Conservation (phyloP, 1,140 invertebrate genomes). For the Brachionus calyciflorus region DNA sequence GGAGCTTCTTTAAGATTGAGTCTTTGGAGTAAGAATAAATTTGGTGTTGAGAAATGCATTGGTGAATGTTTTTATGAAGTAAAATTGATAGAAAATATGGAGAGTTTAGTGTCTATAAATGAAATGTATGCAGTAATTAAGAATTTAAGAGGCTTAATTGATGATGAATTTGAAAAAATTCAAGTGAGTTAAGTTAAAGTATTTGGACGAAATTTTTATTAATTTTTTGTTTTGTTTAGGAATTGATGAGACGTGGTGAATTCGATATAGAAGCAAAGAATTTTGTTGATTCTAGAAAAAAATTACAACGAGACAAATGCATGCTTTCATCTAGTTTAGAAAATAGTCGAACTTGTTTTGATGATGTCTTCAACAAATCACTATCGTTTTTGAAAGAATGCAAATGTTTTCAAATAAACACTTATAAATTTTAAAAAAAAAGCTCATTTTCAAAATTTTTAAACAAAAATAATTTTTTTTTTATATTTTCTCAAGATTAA, state of each 20-base stretch:
- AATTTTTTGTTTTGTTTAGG: not conserved
- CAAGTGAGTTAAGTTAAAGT: not conserved
- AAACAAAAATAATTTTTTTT: too few species aligned
- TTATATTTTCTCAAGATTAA: too few species aligned
- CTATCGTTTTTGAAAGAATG: too few species aligned
- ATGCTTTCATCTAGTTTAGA: too few species aligned
- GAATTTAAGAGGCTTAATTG: not conserved
- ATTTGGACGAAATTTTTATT: not conserved
- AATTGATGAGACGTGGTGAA: not conserved
- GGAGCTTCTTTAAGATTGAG: not conserved
- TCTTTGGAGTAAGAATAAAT: not conserved
- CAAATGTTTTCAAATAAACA: too few species aligned
- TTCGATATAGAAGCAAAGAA: conserved; percentile 26
- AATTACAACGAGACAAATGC: not conserved
- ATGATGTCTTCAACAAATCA: too few species aligned
- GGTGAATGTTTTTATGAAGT: conserved; percentile 21
- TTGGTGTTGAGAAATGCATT: not conserved
- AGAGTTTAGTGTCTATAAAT: not conserved
- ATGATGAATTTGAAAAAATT: not conserved
- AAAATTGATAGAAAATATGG: conserved; percentile 23
- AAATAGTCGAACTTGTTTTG: too few species aligned
- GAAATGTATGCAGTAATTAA: conserved; percentile 23
- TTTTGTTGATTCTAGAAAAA: not conserved
- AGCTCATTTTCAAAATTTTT: too few species aligned
- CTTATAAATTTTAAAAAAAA: too few species aligned